Conservation (phyloP, 2,113 vertebrate genomes). For the Ancistrus triradiatus region DNA sequence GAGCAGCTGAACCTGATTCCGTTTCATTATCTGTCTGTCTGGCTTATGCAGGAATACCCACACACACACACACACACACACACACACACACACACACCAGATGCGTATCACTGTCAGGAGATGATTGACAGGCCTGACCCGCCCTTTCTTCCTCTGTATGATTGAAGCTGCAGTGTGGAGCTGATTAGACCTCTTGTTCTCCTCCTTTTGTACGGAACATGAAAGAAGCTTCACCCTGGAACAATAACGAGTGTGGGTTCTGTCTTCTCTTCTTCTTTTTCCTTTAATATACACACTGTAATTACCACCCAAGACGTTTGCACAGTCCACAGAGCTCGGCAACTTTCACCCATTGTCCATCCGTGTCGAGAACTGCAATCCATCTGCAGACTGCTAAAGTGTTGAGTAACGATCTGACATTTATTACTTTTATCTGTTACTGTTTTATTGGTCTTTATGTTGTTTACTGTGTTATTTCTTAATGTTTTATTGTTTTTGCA, state of each 20-base stretch:
- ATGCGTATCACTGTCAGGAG: neutral
- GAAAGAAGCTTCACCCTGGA: neutral
- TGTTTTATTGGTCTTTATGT: too few species aligned
- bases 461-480: too few species aligned
- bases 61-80: neutral
- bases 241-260: neutral
- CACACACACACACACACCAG: neutral
- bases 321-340: neutral
- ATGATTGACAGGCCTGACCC: neutral
- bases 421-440: too few species aligned
- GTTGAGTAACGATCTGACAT: too few species aligned
- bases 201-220: neutral
- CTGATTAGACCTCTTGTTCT: slow-evolving; percentile 5
- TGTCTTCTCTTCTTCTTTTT: neutral
- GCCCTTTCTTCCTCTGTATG: neutral
- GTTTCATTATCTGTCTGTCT: too few species aligned
- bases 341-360: neutral
- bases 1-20: too few species aligned
- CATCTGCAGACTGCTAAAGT: too few species aligned
- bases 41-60: too few species aligned
- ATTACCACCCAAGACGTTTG: neutral
- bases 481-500: too few species aligned
- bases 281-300: neutral
- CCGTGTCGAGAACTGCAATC: slow-evolving; percentile 7
- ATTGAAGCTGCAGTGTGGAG: neutral